A percentile compares a stretch with the other conserved stretches of the same genome.
phyloP scores from a whole-genome alignment of 2,113 vertebrate genomes.

The Xenus cinereus region DNA sequence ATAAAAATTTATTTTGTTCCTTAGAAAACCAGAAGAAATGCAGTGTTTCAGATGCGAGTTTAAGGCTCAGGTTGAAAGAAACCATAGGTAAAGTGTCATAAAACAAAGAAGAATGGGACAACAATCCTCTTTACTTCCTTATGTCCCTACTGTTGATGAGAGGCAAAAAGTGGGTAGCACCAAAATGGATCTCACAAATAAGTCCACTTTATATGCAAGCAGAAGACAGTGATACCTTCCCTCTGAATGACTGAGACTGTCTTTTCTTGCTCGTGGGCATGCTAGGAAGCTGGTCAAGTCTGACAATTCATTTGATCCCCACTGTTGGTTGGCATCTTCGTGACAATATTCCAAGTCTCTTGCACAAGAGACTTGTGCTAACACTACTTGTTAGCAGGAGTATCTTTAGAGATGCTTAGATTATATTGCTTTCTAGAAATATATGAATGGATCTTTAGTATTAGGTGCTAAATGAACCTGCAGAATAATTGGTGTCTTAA shows the following conservation, averaged over 20 bases:
- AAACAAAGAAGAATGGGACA: neutral
- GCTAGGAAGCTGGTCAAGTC: neutral
- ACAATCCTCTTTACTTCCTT: neutral
- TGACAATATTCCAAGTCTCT: neutral
- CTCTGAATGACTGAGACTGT: neutral
- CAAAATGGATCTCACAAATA: neutral
- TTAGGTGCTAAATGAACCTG: constrained; percentile 32
- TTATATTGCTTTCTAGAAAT: neutral
- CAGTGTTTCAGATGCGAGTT: neutral
- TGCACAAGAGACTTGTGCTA: neutral
- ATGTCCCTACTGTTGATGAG: neutral
- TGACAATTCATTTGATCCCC: neutral
- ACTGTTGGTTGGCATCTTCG: neutral
- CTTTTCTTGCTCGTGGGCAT: neutral
- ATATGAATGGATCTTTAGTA: neutral
- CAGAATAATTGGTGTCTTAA: neutral
- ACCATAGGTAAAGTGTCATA: neutral
- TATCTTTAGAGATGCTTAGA: neutral
- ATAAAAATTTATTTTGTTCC: rapidly evolving
- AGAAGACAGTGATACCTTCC: neutral
- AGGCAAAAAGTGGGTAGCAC: neutral
- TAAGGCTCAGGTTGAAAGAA: neutral
- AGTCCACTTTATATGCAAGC: neutral
- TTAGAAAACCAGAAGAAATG: neutral
- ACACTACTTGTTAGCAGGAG: neutral